A percentile compares a stretch with the other conserved stretches of the same genome.
Evolutionary conservation across 2,797 vertebrate genomes (phyloP).

Genomic region (Peromyscus aztecus): DNA sequence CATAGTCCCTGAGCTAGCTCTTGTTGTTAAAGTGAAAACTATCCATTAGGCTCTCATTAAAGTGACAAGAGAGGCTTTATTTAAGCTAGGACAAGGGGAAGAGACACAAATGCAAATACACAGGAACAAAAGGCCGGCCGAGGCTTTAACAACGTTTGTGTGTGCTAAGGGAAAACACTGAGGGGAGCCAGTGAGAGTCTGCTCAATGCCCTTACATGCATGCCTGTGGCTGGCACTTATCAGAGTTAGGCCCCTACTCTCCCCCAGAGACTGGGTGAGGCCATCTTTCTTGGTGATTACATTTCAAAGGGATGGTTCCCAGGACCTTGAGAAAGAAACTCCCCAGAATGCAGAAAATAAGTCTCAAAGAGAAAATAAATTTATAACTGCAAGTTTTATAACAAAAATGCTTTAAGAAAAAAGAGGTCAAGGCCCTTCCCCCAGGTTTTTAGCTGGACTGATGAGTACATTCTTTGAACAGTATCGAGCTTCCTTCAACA

Average conservation of each 20-base stretch:
- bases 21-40: slow-evolving; percentile 22
- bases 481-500: not conserved
- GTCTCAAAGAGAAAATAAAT: slow-evolving; percentile 49
- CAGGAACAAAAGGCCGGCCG: not conserved
- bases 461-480: slow-evolving; percentile 43
- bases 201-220: not conserved
- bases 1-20: not conserved
- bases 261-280: not conserved
- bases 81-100: not conserved
- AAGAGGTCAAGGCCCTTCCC: not conserved
- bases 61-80: not conserved
- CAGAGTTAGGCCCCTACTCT: not conserved
- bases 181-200: not conserved
- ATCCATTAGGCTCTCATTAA: not conserved
- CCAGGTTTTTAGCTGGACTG: slow-evolving; percentile 2
- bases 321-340: slow-evolving; percentile 57
- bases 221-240: not conserved
- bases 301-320: slow-evolving; percentile 41
- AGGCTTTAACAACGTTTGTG: not conserved
- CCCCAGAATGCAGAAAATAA: slow-evolving; percentile 41
- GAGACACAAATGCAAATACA: not conserved
- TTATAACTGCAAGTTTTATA: slow-evolving; percentile 26
- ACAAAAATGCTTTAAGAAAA: slow-evolving; percentile 53
- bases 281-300: not conserved
- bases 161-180: not conserved